Base-by-base conservation (phyloP, 1,140 invertebrate genomes). In the Galendromus occidentalis region DNA sequence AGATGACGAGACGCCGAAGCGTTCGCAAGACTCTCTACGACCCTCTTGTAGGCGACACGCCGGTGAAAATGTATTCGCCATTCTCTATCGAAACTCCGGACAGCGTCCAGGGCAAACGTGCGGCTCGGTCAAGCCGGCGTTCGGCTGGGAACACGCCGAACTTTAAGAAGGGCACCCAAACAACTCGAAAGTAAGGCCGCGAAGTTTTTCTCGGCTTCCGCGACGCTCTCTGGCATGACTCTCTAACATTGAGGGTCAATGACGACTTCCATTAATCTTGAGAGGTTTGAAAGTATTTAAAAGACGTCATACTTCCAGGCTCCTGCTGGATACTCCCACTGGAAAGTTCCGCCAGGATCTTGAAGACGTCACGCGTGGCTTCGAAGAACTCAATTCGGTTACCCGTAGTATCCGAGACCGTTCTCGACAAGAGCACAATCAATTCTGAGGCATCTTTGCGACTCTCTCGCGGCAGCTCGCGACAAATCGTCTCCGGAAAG, bases 301-400 rank as follows among this genome's bases (percentile, higher is more conserved):
- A 9, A 9, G 9, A 39, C 9, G 4, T 9, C 4, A 9, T 9
- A 4, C 18, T 47, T 17, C 2, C 51, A 59, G 51, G 51, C n/a
- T 20, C 25, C 51, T 59, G 14, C 51, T 59, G 4, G 51, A 59
- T 9, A 59, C 51, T 59, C 51, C 51, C 20, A 59, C 51, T 33
- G 51, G 51, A 25, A 59, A 59, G 51, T 59, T 59, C 25, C 51
- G 51, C 51, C 12, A 59, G 9, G 51, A 59, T 22, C 51, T 59
- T 22, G 51, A 59, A 22, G 51, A 59, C 33, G 33, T 59, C 12
- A 59, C 51, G 22, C 25, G 22, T 14, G 51, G 51, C 51, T 59
- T 59, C 33, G 22, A 59, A 59, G 51, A 59, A 25, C 51, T 59
- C 14, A 1, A 25, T 33, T 59, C 51, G 5, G 17, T 59, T 2